Conservation (phyloP, 2,797 vertebrate genomes). For the Columba guinea region DNA sequence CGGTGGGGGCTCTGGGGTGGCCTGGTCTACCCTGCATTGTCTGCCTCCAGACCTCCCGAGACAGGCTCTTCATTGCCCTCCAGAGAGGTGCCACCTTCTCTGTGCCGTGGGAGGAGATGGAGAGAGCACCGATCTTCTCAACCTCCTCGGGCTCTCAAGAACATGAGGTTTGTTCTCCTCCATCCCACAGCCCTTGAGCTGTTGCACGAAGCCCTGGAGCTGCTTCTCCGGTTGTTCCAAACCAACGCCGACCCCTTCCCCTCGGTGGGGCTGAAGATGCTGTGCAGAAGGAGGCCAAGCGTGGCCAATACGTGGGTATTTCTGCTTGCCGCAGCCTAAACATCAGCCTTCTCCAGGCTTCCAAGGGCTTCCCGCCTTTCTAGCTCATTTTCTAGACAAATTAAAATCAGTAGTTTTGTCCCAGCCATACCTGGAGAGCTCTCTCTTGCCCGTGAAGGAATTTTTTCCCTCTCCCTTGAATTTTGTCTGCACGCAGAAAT, state of each 20-base stretch:
- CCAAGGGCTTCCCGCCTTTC: constrained; percentile 22
- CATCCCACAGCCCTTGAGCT: not conserved
- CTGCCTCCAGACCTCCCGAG: not conserved
- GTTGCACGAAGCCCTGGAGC: not conserved
- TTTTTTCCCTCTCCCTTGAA: constrained; percentile 18
- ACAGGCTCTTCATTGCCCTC: not conserved
- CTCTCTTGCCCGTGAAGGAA: not conserved
- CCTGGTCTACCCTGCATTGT: fast-evolving
- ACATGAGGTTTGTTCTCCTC: not conserved
- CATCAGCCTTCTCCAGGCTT: not conserved
- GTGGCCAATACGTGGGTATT: not conserved
- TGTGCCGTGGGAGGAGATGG: not conserved
- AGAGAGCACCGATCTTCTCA: not conserved
- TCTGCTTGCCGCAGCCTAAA: not conserved
- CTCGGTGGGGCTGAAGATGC: not conserved
- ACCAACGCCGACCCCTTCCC: not conserved
- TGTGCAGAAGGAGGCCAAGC: not conserved
- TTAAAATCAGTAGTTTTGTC: not conserved
- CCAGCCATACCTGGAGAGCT: not conserved
- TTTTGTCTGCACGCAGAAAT: not conserved
- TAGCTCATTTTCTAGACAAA: not conserved
- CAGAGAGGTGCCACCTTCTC: not conserved
- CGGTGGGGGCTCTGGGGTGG: fast-evolving
- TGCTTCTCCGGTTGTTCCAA: not conserved
- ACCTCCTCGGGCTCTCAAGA: not conserved